Evolutionary conservation across 2,797 vertebrate genomes (phyloP), one percentile per base, ranked within the genome.

Genomic region (Carcharodon carcharias): DNA sequence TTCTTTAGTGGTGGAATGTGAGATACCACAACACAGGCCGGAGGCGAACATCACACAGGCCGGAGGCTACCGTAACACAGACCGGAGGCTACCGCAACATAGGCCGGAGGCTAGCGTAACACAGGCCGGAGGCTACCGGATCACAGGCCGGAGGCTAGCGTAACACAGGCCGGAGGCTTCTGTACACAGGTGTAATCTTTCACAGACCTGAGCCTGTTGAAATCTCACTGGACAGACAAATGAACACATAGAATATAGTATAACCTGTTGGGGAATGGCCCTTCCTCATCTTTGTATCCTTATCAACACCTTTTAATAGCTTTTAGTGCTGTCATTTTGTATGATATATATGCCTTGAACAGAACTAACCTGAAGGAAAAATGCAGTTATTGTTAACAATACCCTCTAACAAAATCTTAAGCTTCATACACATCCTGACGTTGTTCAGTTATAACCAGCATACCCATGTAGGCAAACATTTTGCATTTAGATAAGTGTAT

Each of bases 371-470:
- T 92, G 58, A 92, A 92, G 82, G 80, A 82, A 61, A 31, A 21
- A 92, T 85, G 82, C 82, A 92, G 16, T 92, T 40, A 65, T n/a
- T 92, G 21, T 40, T 92, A 92, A 91, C 61, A 12, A 61, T 91
- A 35, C 56, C 35, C 89, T 92, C 16, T n/a, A 35, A 58, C 89
- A 63, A 92, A 92, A 18, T n/a, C 61, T n/a, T 8, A 65, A 23
- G 89, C 58, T 63, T 40, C n/a, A 61, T 92, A 7, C 18, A 40
- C 18, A 6, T 58, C 87, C 50, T 45, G n/a, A 63, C 35, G 50
- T 85, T 85, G 50, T 85, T 77, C 73, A 77, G 73, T 54, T 89
- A 56, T 12, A 56, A 89, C 8, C 87, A 58, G 50, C 50, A 35
- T 45, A 45, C 5, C n/a, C 45, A 40, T 56, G 50, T 11, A 11